These are phyloP conservation scores for Pectinophora gossypiella DNA, from an alignment of 1,140 invertebrate genomes.

Conservation along the genomic window DNA sequence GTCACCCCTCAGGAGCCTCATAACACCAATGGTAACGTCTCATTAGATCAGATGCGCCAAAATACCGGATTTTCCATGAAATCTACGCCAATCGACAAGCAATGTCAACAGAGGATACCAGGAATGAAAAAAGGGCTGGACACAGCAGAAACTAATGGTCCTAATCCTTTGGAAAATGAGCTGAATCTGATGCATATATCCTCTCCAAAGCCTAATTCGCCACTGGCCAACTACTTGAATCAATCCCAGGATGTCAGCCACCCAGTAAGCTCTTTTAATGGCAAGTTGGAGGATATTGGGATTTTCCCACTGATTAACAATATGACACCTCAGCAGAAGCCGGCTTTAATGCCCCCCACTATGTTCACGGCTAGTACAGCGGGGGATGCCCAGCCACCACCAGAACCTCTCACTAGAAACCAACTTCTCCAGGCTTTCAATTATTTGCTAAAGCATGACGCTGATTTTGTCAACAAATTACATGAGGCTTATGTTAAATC, in stretches of 20 bases:
- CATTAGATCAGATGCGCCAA: conserved; percentile 47
- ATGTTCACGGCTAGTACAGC: conserved; percentile 80
- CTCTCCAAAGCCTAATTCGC: conserved; percentile 67
- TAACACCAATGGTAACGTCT: conserved; percentile 53
- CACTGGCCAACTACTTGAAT: conserved; percentile 69
- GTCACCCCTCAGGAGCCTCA: conserved; percentile 79
- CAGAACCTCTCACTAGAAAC: conserved; percentile 88
- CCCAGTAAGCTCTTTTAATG: conserved; percentile 55
- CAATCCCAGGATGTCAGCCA: conserved; percentile 58
- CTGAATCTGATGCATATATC: conserved; percentile 74
- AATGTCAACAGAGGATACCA: conserved; percentile 47
- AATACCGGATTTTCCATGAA: conserved; percentile 65
- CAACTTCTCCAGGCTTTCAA: conserved; percentile 92
- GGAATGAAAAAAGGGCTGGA: conserved; percentile 50
- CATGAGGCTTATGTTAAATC: conserved; percentile 94
- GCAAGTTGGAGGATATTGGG: conserved; percentile 60
- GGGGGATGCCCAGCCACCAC: conserved; percentile 51
- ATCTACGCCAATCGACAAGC: conserved; percentile 62
- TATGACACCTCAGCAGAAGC: conserved; percentile 77
- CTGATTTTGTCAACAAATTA: conserved; percentile 89
- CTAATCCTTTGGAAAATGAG: conserved; percentile 71
- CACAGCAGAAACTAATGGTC: conserved; percentile 50
- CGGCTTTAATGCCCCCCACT: conserved; percentile 87
- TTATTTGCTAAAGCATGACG: conserved; percentile 90
- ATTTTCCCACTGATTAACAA: conserved; percentile 67